Base-by-base conservation (phyloP, 2,888 invertebrate genomes). In the Cordilura impudica region DNA sequence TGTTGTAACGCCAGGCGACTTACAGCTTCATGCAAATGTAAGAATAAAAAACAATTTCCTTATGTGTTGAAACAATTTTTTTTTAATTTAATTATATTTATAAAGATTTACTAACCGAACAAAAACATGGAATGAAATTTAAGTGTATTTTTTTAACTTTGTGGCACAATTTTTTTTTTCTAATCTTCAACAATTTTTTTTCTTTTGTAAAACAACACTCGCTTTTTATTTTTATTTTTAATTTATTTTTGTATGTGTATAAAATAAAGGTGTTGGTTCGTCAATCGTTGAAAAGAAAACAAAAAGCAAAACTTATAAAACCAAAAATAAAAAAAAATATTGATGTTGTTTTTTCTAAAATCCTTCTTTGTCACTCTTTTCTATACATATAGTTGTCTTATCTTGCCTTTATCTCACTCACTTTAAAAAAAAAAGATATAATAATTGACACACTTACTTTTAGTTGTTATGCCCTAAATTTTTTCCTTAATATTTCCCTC, bases 1-100 rank as follows among this genome's bases (percentile, higher is more conserved):
- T 81, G 83, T 78, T 82, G 84, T 86, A 84, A 85, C 88, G 82
- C 85, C 88, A 83, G 89, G 86, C 85, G 89, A 89, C 84, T 85
- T 89, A 85, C 87, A 89, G 83, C 85, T 89, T 84, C 88, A 89
- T 86, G 85, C 87, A 87, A 87, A 89, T 87, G 88, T 89, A 89
- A 89, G 88, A 85, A 81, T 54, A 83, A 72, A 54, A 73, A 84
- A 83, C 83, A 83, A 82, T 82, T 82, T 84, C 72, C 78, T 81
- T 66, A 60, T 76, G 18, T 56, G 8, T 39, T 54, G 45, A 1
- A 56, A n/a, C n/a, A n/a, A 56, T 39, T 47, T 39, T 18, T 47
- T 35, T 29, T 26, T 47, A 7, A 29, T 26, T 23, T 14, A 39
- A 16, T 21, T 54, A 12, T 53, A 16, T 35, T 1, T 69, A 31